Percentiles rank a stretch among this genome's conserved stretches.
These are phyloP conservation scores for Diaprepes abbreviatus DNA, from an alignment of 2,888 invertebrate genomes.

Conservation along the genomic window DNA sequence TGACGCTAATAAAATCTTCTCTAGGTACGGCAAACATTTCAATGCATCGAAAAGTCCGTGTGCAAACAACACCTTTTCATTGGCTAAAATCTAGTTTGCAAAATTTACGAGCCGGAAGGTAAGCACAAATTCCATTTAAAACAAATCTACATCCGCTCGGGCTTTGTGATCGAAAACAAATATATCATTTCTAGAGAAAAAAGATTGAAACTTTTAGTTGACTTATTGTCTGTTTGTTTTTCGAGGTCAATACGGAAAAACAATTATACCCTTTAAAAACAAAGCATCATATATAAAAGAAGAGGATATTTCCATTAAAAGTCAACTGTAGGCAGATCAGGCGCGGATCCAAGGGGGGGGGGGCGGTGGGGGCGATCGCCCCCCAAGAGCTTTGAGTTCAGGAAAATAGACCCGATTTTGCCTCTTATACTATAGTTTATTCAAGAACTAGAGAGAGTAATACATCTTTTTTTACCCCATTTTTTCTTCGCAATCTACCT, in stretches of 20 bases:
- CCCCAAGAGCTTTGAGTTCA: too few species aligned
- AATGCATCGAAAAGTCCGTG: constrained; percentile 23
- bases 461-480: too few species aligned
- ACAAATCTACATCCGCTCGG: constrained; percentile 41
- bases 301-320: too few species aligned
- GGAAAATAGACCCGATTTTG: too few species aligned
- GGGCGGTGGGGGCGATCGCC: too few species aligned
- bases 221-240: constrained; percentile 7
- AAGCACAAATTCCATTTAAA: constrained; percentile 43
- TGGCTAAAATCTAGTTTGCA: constrained; percentile 35
- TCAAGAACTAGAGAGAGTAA: too few species aligned
- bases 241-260: background rate
- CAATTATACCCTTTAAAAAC: too few species aligned
- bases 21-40: constrained; percentile 26
- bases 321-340: too few species aligned
- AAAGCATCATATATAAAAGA: too few species aligned
- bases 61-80: constrained; percentile 44
- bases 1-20: constrained; percentile 26
- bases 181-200: constrained; percentile 33
- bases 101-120: constrained; percentile 37
- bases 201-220: background rate
- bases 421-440: too few species aligned
- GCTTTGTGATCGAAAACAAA: constrained; percentile 38
- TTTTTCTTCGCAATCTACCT: too few species aligned
- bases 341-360: too few species aligned